phyloP scores from a whole-genome alignment of 2,797 vertebrate species.

The Gymnodraco acuticeps region DNA sequence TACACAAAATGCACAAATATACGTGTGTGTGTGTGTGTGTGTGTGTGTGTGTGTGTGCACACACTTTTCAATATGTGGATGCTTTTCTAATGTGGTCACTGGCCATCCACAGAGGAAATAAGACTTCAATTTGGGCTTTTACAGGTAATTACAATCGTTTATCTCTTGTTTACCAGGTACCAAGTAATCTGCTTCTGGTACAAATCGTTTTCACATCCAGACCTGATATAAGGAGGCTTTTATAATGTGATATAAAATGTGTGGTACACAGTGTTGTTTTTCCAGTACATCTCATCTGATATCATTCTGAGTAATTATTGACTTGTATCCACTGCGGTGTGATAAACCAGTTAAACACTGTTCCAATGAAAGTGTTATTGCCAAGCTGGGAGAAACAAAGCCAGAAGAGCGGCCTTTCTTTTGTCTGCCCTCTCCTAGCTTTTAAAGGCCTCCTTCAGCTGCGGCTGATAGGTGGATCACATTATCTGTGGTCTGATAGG shows the following conservation, averaged over 20 bases:
- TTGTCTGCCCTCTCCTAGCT: constrained; percentile 69
- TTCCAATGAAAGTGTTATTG: constrained; percentile 65
- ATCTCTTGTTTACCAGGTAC: constrained; percentile 35
- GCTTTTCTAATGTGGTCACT: constrained; percentile 46
- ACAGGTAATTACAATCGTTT: constrained; percentile 16
- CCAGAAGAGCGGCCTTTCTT: constrained; percentile 72
- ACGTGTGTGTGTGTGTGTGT: background rate
- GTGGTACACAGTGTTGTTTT: constrained; percentile 5
- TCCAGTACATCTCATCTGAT: constrained; percentile 15
- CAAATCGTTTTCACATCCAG: background rate
- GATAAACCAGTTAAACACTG: constrained; percentile 54
- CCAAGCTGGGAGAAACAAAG: constrained; percentile 75
- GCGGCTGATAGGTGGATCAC: constrained; percentile 70
- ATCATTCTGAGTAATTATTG: constrained; percentile 48
- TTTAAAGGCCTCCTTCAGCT: constrained; percentile 63
- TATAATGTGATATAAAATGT: constrained; percentile 3
- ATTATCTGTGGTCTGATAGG: constrained; percentile 76
- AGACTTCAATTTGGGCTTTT: constrained; percentile 27
- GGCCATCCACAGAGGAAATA: constrained; percentile 24
- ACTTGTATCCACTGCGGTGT: constrained; percentile 37
- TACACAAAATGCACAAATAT: constrained; percentile 17
- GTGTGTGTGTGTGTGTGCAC: background rate
- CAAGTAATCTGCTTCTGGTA: background rate
- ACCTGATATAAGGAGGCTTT: constrained; percentile 1
- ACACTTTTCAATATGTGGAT: constrained; percentile 22